Evolutionary conservation across 1,140 invertebrate genomes (phyloP).

Genomic region (Pseudachorutes palmiensis): DNA sequence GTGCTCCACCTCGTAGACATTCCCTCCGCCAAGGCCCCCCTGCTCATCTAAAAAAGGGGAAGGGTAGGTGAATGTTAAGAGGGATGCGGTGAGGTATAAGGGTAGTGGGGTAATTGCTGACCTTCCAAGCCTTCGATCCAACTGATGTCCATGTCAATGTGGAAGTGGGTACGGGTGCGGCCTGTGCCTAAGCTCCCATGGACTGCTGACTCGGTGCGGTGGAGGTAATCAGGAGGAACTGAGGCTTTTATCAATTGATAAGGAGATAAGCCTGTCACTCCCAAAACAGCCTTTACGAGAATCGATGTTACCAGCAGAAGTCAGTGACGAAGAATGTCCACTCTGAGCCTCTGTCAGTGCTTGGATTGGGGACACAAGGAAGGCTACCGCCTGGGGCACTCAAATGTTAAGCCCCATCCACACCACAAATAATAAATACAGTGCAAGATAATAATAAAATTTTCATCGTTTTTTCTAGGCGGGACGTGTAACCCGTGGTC

Average conservation of each 20-base stretch:
- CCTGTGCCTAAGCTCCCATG: not conserved
- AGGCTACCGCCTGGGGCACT: not conserved
- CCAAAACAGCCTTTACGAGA: not conserved
- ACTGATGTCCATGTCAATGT: conserved; percentile 5
- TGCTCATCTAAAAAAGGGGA: conserved; percentile 10
- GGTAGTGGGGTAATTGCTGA: not conserved
- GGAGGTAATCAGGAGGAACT: not conserved
- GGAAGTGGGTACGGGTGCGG: not conserved
- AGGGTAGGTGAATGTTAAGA: not conserved
- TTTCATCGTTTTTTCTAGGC: not conserved
- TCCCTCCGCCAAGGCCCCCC: conserved; percentile 19
- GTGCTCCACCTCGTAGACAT: conserved; percentile 80
- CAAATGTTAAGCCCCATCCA: not conserved
- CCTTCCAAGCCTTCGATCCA: conserved; percentile 8
- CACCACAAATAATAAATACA: not conserved
- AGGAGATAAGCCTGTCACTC: not conserved
- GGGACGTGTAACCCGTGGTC: not conserved
- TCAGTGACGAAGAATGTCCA: not conserved
- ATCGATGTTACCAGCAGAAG: not conserved
- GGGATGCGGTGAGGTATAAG: not conserved
- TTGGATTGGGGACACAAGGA: not conserved
- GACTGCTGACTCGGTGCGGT: not conserved
- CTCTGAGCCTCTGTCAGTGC: not conserved
- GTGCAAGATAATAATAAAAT: not conserved
- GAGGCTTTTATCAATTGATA: conserved; percentile 3